These are phyloP conservation scores for Anoncus sp. DNA, from an alignment of 2,888 invertebrate genomes.

Conservation along the genomic window DNA sequence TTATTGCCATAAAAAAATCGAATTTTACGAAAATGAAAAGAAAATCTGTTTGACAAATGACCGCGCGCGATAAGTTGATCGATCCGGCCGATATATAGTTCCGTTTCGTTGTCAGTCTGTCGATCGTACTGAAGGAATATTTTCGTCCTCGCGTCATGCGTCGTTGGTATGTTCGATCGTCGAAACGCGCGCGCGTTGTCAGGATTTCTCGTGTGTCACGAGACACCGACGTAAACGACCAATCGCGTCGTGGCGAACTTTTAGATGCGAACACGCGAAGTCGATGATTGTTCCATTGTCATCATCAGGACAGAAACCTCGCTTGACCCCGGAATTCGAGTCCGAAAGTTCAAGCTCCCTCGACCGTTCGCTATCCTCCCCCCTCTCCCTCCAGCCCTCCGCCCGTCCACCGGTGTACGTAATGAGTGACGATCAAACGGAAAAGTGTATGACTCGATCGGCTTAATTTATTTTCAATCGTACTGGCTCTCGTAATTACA, in stretches of 20 bases:
- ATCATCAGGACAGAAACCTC: conserved; percentile 30
- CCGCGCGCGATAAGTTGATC: no score
- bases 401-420: background rate
- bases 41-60: no score
- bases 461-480: conserved; percentile 49
- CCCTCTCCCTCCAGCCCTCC: background rate
- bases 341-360: conserved; percentile 32
- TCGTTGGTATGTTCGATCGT: no score
- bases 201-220: conserved; percentile 6
- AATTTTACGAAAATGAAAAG: no score
- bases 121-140: background rate
- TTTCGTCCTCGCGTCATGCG: background rate
- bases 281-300: conserved; percentile 39
- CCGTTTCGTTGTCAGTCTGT: conserved; percentile 1
- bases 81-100: background rate
- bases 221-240: conserved; percentile 18
- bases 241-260: conserved; percentile 29
- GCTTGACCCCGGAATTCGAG: conserved; percentile 59
- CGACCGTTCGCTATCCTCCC: background rate
- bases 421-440: conserved; percentile 35
- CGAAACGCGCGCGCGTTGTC: no score
- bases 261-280: background rate
- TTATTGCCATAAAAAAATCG: no score
- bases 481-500: conserved; percentile 15
- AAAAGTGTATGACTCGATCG: background rate